These are phyloP conservation scores for Dione vanillae DNA, from an alignment of 2,888 invertebrate species.

Conservation along the genomic window DNA sequence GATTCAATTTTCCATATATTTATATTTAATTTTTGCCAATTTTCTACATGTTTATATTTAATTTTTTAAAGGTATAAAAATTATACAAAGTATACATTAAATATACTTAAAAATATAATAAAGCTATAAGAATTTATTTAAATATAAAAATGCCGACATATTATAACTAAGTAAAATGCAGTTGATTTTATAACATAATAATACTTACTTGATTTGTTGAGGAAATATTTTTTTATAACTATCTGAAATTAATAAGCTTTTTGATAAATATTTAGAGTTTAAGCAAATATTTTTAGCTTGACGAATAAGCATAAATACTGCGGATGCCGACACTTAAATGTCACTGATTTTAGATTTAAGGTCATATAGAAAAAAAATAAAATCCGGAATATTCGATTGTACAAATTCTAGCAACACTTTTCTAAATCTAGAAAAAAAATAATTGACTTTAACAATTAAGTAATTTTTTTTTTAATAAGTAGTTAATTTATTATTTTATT, in stretches of 20 bases:
- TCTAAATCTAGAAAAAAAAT: background rate
- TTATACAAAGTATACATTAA: too few species aligned
- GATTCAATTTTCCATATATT: too few species aligned
- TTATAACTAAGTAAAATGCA: background rate
- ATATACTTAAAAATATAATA: too few species aligned
- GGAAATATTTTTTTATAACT: background rate
- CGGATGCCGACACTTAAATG: slow-evolving; percentile 5
- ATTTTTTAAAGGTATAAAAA: too few species aligned
- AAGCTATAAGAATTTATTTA: background rate
- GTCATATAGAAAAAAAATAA: background rate
- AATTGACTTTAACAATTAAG: too few species aligned
- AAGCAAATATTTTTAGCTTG: slow-evolving; percentile 11
- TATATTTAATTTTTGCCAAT: too few species aligned
- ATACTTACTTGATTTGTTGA: slow-evolving; percentile 37
- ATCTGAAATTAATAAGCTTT: background rate
- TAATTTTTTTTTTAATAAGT: too few species aligned
- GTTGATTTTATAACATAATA: too few species aligned
- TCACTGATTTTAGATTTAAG: slow-evolving; percentile 23
- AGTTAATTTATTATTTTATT: too few species aligned
- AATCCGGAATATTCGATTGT: slow-evolving; percentile 28
- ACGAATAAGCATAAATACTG: slow-evolving; percentile 28
- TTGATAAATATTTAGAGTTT: background rate
- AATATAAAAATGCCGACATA: slow-evolving; percentile 1
- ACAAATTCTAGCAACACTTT: background rate
- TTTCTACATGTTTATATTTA: too few species aligned